Evolutionary conservation across 1,140 invertebrate species (phyloP).

Genomic region (Drosophila aff.): DNA sequence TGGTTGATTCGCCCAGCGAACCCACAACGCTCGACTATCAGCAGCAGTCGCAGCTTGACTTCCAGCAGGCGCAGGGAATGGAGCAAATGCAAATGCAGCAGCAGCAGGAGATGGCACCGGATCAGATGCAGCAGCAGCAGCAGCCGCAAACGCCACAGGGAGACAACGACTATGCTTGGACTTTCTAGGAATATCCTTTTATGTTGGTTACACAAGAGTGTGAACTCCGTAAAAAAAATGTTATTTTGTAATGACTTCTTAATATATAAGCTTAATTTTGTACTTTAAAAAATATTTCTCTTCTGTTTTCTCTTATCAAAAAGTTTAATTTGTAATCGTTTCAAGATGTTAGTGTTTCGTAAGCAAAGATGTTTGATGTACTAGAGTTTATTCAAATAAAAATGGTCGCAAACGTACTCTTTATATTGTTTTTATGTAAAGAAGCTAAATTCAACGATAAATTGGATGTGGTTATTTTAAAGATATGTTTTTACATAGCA

Average conservation of each 20-base stretch:
- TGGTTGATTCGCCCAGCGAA: conserved; percentile 60
- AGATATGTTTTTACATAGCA: too few species aligned
- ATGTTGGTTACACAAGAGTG: not conserved
- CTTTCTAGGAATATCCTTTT: conserved; percentile 39
- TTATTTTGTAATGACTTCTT: conserved; percentile 6
- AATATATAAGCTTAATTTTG: not conserved
- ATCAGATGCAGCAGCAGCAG: conserved; percentile 37
- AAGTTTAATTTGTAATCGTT: not conserved
- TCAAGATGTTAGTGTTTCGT: not conserved
- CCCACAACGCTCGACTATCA: conserved; percentile 41
- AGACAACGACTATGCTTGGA: conserved; percentile 79
- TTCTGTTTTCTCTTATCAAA: too few species aligned
- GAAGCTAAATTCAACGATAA: too few species aligned
- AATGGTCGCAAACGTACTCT: too few species aligned
- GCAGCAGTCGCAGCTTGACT: conserved; percentile 26
- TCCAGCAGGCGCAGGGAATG: conserved; percentile 40
- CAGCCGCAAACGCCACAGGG: conserved; percentile 55
- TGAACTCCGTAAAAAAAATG: not conserved
- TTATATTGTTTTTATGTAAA: too few species aligned
- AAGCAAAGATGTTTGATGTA: not conserved
- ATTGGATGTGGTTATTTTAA: too few species aligned
- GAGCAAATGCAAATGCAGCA: conserved; percentile 51
- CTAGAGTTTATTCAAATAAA: not conserved
- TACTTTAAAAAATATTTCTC: not conserved
- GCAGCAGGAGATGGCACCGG: conserved; percentile 15